Evolutionary conservation across 2,888 invertebrate genomes (phyloP).

Genomic region (Tenthredo mesomela): DNA sequence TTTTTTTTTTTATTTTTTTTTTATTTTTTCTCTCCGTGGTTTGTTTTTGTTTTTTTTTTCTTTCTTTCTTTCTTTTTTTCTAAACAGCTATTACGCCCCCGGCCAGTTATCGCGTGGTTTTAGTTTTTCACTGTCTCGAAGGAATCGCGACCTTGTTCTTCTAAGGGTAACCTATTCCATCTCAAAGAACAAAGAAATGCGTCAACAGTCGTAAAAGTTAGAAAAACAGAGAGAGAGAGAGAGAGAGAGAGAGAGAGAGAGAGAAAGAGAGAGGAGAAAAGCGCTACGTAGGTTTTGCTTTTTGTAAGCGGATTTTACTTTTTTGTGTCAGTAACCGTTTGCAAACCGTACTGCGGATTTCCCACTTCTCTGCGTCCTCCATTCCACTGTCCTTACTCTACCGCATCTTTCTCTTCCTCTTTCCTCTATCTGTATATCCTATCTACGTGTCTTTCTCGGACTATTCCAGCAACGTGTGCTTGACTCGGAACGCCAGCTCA

Average conservation of each 20-base stretch:
- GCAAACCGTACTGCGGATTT: conserved; percentile 48
- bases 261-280: not conserved
- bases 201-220: conserved; percentile 45
- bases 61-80: not conserved
- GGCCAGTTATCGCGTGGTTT: not conserved
- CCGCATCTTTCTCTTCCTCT: not conserved
- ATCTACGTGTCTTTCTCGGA: not conserved
- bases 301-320: conserved; percentile 37
- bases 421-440: not conserved
- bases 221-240: not conserved
- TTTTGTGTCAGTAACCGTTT: conserved; percentile 40
- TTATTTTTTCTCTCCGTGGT: not conserved
- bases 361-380: conserved; percentile 35
- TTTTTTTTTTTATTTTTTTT: not conserved
- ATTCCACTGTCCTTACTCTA: conserved; percentile 16
- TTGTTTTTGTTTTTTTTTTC: not conserved
- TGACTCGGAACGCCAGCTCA: conserved; percentile 3
- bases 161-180: not conserved
- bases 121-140: conserved; percentile 18
- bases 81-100: not conserved
- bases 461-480: not conserved
- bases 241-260: not conserved
- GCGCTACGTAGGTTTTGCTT: conserved; percentile 45
- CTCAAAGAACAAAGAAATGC: conserved; percentile 36
- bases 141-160: not conserved